A percentile compares a stretch with the other conserved stretches of the same genome.
These are phyloP conservation scores for Spongia lamella DNA, from an alignment of 37 sponge, comb jelly and placozoan species.

Conservation along the genomic window DNA sequence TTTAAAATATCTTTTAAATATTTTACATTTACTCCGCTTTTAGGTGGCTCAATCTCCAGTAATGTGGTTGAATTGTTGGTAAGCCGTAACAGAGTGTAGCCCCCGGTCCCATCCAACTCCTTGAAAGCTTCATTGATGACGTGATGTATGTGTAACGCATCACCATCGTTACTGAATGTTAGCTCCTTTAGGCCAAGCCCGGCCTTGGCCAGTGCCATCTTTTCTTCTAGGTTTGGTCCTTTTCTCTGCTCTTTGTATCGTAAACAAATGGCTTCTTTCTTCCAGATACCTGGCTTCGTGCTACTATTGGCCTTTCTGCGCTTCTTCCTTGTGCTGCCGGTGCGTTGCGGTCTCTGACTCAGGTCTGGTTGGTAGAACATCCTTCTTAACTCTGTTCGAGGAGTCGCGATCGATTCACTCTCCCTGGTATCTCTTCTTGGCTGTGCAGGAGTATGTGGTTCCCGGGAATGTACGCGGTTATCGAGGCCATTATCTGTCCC, in stretches of 20 bases:
- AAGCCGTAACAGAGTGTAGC: conserved; percentile 22
- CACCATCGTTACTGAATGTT: conserved; percentile 16
- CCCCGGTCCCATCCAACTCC: conserved; percentile 8
- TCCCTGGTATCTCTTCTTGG: no score
- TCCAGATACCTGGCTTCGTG: conserved; percentile 3
- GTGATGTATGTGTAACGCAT: conserved; percentile 1
- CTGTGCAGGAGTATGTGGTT: no score
- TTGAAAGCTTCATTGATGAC: not conserved
- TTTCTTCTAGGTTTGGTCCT: conserved; percentile 13
- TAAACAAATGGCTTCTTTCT: not conserved
- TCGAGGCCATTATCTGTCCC: no score
- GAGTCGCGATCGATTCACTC: no score
- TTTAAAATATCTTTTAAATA: conserved; percentile 29
- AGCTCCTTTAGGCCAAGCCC: conserved; percentile 17
- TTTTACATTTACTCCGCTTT: conserved; percentile 10
- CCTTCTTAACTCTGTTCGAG: no score
- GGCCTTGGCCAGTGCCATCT: conserved; percentile 13
- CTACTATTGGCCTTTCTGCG: no score
- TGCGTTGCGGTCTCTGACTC: no score
- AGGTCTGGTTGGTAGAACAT: no score
- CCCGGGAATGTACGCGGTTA: no score
- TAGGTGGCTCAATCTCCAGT: conserved; percentile 14
- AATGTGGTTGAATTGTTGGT: conserved; percentile 22
- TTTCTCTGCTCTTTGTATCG: not conserved
- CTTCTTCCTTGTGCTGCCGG: no score